Evolutionary conservation across 2,113 vertebrate genomes (phyloP).

Genomic region (Ceuthmochares aereus): DNA sequence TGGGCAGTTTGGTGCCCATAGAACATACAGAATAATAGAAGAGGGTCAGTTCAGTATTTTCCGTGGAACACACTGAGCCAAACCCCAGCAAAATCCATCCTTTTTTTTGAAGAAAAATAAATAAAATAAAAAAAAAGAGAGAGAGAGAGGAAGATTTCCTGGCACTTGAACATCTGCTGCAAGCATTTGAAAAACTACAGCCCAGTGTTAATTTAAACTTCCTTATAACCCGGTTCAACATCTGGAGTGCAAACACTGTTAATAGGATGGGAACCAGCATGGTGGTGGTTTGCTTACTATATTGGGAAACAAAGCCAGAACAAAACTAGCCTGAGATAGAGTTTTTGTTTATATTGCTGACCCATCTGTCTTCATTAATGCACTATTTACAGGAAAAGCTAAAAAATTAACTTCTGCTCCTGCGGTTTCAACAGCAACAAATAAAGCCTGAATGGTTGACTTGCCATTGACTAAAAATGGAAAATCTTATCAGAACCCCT

Average conservation of each 20-base stretch:
- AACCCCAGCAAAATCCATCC: background rate
- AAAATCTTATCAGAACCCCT: slow-evolving; percentile 45
- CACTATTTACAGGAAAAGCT: slow-evolving; percentile 73
- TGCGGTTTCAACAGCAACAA: slow-evolving; percentile 9
- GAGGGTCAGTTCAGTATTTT: background rate
- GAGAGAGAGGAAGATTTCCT: slow-evolving; percentile 13
- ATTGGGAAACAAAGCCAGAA: slow-evolving; percentile 77
- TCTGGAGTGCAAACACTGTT: slow-evolving; percentile 70
- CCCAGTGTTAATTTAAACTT: slow-evolving; percentile 79
- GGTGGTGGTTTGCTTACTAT: slow-evolving; percentile 76
- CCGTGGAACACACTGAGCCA: background rate
- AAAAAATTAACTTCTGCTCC: slow-evolving; percentile 58
- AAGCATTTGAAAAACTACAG: slow-evolving; percentile 74
- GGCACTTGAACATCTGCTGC: slow-evolving; percentile 73
- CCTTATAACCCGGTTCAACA: slow-evolving; percentile 73
- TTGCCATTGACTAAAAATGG: slow-evolving; percentile 50
- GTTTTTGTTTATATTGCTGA: slow-evolving; percentile 76
- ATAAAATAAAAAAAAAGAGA: background rate
- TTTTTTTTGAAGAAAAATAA: background rate
- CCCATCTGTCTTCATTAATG: slow-evolving; percentile 79
- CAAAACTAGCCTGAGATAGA: slow-evolving; percentile 73
- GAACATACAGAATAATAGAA: background rate
- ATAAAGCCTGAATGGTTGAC: background rate
- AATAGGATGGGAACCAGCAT: slow-evolving; percentile 69
- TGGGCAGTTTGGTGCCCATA: background rate